Conservation (phyloP, 1,140 invertebrate species). For the Lordiphosa collinella region DNA sequence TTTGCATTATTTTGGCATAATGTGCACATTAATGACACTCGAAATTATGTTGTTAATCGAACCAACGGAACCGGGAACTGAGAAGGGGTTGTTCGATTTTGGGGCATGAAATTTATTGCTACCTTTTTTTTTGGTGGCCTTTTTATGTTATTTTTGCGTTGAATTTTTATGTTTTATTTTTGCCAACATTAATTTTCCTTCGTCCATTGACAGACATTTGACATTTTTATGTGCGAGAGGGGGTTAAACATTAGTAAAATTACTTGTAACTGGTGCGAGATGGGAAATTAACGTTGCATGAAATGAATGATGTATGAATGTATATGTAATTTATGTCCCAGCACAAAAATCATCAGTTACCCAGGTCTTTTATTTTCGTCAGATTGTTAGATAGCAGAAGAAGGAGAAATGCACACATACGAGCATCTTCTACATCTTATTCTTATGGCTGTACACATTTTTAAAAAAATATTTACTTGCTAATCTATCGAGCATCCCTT, state of each 20-base stretch:
- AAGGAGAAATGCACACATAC: too few species aligned
- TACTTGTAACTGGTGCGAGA: slow-evolving; percentile 48
- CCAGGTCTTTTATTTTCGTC: too few species aligned
- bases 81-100: slow-evolving; percentile 7
- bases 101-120: slow-evolving; percentile 56
- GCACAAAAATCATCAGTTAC: too few species aligned
- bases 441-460: too few species aligned
- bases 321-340: too few species aligned
- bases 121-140: slow-evolving; percentile 46
- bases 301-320: slow-evolving; percentile 58
- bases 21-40: slow-evolving; percentile 74
- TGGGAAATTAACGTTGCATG: slow-evolving; percentile 45
- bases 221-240: slow-evolving; percentile 48
- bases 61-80: background rate
- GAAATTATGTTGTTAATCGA: slow-evolving; percentile 74
- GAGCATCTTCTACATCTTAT: too few species aligned
- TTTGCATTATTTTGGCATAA: slow-evolving; percentile 75
- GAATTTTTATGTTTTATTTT: slow-evolving; percentile 56
- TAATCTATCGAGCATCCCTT: too few species aligned
- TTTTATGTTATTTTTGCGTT: slow-evolving; percentile 72
- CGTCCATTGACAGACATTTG: slow-evolving; percentile 62
- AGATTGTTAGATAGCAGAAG: too few species aligned
- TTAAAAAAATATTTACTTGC: too few species aligned
- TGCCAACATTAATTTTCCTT: slow-evolving; percentile 57
- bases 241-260: slow-evolving; percentile 61